Conservation (phyloP, 2,888 invertebrate genomes). For the Eulithis testata region DNA sequence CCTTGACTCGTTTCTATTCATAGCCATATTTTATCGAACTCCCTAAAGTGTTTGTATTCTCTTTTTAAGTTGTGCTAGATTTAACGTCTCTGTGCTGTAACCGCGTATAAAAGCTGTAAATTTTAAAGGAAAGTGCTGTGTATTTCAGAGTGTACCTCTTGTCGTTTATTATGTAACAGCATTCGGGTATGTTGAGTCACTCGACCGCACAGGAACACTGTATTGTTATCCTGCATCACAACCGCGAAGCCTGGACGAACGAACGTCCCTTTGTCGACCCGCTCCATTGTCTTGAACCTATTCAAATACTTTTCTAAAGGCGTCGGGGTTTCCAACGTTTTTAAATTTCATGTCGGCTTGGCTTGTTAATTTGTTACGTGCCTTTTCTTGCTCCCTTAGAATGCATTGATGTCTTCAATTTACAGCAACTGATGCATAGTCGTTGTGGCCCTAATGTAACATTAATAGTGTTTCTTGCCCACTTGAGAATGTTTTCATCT, state of each 20-base stretch:
- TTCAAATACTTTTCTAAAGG: conserved; percentile 68
- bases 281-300: conserved; percentile 70
- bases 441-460: conserved; percentile 63
- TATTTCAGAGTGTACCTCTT: conserved; percentile 24
- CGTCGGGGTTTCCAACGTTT: conserved; percentile 54
- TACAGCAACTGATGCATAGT: conserved; percentile 51
- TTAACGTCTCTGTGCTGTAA: conserved; percentile 4
- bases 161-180: conserved; percentile 50
- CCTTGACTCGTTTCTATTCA: conserved; percentile 52
- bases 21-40: conserved; percentile 36
- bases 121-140: conserved; percentile 37
- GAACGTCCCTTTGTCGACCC: conserved; percentile 71
- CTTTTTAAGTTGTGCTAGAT: conserved; percentile 18
- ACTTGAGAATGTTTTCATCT: conserved; percentile 72
- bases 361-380: conserved; percentile 46
- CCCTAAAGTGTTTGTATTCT: conserved; percentile 3
- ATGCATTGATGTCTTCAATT: conserved; percentile 51
- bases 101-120: conserved; percentile 32
- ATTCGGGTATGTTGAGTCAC: conserved; percentile 70
- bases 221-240: conserved; percentile 69
- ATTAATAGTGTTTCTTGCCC: conserved; percentile 69
- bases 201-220: conserved; percentile 73
- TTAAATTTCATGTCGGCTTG: conserved; percentile 53
- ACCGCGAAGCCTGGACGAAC: conserved; percentile 63
- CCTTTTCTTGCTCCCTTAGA: conserved; percentile 44